Evolutionary conservation across 2,113 vertebrate species (phyloP).

Genomic region (Tetraodon nigroviridis): DNA sequence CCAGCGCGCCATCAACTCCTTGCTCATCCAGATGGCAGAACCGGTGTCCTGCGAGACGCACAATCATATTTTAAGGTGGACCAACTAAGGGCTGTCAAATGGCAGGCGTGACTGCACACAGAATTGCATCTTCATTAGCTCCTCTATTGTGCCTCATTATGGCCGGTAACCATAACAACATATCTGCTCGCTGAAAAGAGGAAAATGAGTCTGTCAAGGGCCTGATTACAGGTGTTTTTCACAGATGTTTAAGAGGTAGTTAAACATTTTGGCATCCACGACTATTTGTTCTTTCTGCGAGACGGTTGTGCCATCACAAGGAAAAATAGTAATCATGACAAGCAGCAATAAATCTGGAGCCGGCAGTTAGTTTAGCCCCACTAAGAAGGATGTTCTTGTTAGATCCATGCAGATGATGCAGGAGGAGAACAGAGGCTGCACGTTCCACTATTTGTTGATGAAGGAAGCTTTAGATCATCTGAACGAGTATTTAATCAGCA

Average conservation of each 20-base stretch:
- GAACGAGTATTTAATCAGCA: no score
- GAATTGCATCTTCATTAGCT: constrained; percentile 6
- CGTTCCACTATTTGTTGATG: no score
- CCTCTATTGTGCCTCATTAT: neutral
- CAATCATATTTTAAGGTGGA: constrained; percentile 32
- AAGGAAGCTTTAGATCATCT: no score
- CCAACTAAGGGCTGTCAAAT: constrained; percentile 5
- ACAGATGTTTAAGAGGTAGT: neutral
- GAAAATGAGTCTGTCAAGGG: neutral
- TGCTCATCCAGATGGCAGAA: constrained; percentile 38
- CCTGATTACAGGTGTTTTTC: neutral
- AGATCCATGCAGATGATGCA: no score
- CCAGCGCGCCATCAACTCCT: constrained; percentile 1
- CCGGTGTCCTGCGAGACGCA: constrained; percentile 12
- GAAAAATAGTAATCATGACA: neutral
- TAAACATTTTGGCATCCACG: neutral
- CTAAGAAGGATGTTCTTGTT: no score
- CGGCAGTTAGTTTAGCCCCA: neutral
- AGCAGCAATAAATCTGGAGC: neutral
- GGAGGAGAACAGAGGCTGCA: no score
- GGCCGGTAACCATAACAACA: constrained; percentile 15
- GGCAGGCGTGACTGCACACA: constrained; percentile 4
- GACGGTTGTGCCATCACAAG: neutral
- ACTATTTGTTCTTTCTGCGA: neutral
- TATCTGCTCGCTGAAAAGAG: neutral